Base-by-base conservation (phyloP, 2,797 vertebrate genomes). In the Syndactyla subalaris region DNA sequence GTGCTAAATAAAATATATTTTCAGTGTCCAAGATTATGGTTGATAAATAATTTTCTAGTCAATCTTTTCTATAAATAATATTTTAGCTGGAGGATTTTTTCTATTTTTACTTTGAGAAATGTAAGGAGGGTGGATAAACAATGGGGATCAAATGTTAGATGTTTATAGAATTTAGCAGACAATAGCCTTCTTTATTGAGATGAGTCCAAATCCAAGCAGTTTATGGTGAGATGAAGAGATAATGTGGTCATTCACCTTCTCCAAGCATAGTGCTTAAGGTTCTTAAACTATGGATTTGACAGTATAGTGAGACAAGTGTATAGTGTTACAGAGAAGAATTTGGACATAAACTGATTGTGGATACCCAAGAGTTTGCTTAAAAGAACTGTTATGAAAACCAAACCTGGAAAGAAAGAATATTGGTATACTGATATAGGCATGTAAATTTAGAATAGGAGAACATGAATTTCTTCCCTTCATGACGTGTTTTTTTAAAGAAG, bases 91-190 rank as follows among this genome's bases (percentile, higher is more conserved):
- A 73, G 14, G 14, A 36, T 57, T 52, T 79, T 57, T 88, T 78
- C 6, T 72, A 22, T 55, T 66, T 95, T 85, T 71, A 45, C 11
- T 92, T 68, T n/a, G 61, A 72, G 30, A 75, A 65, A 41, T 29
- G 9, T 15, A 66, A n/a, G n/a, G 2, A 16, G 1, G 0, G 2
- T 36, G 6, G 39, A 32, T 26, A 38, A 24, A 79, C 23, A 46
- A 54, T 24, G 38, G 52, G 17, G 9, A 71, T 87, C 34, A 66
- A 86, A 55, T 5, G 7, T 63, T 67, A 29, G 9, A 19, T 51
- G 21, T 43, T 92, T 76, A 58, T 34, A 14, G 41, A 46, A 10
- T 2, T 23, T 36, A 32, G 30, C 27, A 82, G 92, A 39, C 5
- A 49, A 27, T 46, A 51, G 19, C n/a, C 5, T 55, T 71, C 21